These are phyloP conservation scores for Hypothenemus hampei DNA, from an alignment of 1,140 invertebrate species.

Conservation along the genomic window DNA sequence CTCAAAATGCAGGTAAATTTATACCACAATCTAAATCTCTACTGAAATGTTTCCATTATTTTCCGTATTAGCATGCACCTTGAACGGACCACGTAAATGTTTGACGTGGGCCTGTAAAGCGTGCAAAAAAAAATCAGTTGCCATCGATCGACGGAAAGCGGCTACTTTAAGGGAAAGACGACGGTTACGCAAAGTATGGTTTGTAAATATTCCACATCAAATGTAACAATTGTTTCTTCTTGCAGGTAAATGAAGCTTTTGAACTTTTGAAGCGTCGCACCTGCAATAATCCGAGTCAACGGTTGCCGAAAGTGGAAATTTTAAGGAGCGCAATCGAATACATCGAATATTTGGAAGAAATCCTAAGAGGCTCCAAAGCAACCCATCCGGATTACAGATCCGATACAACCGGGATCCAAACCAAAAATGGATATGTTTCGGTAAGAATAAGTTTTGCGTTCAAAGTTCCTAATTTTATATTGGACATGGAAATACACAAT, in stretches of 20 bases:
- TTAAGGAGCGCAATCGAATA: slow-evolving; percentile 96
- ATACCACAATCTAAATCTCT: not conserved
- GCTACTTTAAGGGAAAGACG: slow-evolving; percentile 91
- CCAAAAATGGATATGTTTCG: too few relatives aligned
- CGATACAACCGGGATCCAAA: too few relatives aligned
- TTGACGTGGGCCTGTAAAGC: slow-evolving; percentile 94
- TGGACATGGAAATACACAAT: too few relatives aligned
- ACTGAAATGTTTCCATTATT: not conserved
- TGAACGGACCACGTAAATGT: slow-evolving; percentile 65
- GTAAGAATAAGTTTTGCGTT: too few relatives aligned
- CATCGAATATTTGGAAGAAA: slow-evolving; percentile 89
- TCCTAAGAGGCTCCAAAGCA: slow-evolving; percentile 55
- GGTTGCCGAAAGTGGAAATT: slow-evolving; percentile 96
- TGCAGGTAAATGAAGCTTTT: slow-evolving; percentile 98
- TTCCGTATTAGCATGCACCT: slow-evolving; percentile 35
- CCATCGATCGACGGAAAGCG: slow-evolving; percentile 91
- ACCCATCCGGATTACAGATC: too few relatives aligned
- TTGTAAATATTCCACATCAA: not conserved
- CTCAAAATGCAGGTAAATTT: slow-evolving; percentile 38
- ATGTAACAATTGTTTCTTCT: too few relatives aligned
- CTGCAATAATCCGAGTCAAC: slow-evolving; percentile 89
- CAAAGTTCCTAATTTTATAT: too few relatives aligned
- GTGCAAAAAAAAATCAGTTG: slow-evolving; percentile 90
- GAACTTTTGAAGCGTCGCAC: slow-evolving; percentile 89
- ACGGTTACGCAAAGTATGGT: slow-evolving; percentile 82